These are phyloP conservation scores for Pseudolaguvia tuberculata DNA, from an alignment of 2,113 vertebrate species.

Conservation along the genomic window DNA sequence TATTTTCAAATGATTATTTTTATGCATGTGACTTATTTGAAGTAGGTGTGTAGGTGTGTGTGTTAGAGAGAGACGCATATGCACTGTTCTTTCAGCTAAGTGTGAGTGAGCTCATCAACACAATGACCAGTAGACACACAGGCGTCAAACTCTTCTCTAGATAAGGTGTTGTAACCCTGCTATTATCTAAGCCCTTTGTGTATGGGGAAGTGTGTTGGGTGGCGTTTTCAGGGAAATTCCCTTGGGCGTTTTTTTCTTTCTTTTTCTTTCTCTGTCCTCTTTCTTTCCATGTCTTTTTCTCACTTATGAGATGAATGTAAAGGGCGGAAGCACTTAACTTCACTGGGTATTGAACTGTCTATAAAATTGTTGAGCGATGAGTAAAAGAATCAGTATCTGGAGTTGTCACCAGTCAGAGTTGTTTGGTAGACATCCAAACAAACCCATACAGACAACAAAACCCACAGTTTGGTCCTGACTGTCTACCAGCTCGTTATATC, in stretches of 20 bases:
- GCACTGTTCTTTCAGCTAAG: constrained; percentile 45
- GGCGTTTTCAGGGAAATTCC: constrained; percentile 42
- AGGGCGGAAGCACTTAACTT: constrained; percentile 22
- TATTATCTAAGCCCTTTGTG: constrained; percentile 45
- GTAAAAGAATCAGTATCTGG: not conserved
- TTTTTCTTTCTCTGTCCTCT: constrained; percentile 1
- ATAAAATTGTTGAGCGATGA: not conserved
- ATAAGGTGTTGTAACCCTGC: constrained; percentile 45
- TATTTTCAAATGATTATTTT: constrained; percentile 31
- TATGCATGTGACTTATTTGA: not conserved
- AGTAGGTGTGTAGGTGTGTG: constrained; percentile 23
- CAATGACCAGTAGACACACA: constrained; percentile 50
- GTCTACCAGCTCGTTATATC: not conserved
- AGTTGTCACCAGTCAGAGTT: not conserved
- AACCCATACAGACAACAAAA: not conserved
- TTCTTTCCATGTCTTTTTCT: constrained; percentile 1
- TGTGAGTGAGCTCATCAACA: constrained; percentile 48
- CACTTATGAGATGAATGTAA: constrained; percentile 15
- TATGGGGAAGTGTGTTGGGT: constrained; percentile 25
- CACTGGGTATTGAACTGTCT: not conserved
- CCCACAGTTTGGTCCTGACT: not conserved
- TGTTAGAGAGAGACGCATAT: constrained; percentile 1
- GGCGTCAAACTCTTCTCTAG: constrained; percentile 47
- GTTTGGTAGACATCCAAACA: not conserved
- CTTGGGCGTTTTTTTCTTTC: not conserved